Conservation (phyloP, 2,797 vertebrate species). For the Thripadectes ignobilis region DNA sequence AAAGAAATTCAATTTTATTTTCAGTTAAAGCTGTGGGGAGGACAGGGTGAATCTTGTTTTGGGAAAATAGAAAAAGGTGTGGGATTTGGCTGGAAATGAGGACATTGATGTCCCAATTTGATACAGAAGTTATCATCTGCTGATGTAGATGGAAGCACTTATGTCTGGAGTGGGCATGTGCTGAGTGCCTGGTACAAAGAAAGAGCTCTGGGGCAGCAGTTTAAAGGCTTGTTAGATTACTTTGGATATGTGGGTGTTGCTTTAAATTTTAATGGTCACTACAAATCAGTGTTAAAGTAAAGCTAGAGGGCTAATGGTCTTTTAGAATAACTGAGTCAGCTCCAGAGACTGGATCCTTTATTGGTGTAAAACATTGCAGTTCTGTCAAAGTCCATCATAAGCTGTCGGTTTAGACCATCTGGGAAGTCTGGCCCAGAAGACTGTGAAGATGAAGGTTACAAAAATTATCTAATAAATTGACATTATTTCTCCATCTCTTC, state of each 20-base stretch:
- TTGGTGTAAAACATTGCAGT: not conserved
- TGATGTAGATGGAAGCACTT: not conserved
- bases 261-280: conserved; percentile 32
- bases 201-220: not conserved
- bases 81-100: not conserved
- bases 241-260: not conserved
- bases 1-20: not conserved
- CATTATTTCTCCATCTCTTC: conserved; percentile 61
- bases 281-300: conserved; percentile 34
- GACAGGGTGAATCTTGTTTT: not conserved
- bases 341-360: not conserved
- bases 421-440: not conserved
- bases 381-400: conserved; percentile 16
- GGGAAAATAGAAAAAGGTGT: not conserved
- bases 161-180: not conserved
- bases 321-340: conserved; percentile 26
- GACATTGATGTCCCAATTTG: not conserved
- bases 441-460: conserved; percentile 52
- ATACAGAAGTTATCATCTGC: not conserved
- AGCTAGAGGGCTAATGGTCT: conserved; percentile 36
- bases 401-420: not conserved
- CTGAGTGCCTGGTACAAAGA: not conserved
- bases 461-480: conserved; percentile 64
- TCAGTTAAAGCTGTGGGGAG: not conserved
- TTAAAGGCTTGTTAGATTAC: conserved; percentile 6